Evolutionary conservation across 2,797 vertebrate genomes (phyloP).

Genomic region (Microcaecilia unicolor): DNA sequence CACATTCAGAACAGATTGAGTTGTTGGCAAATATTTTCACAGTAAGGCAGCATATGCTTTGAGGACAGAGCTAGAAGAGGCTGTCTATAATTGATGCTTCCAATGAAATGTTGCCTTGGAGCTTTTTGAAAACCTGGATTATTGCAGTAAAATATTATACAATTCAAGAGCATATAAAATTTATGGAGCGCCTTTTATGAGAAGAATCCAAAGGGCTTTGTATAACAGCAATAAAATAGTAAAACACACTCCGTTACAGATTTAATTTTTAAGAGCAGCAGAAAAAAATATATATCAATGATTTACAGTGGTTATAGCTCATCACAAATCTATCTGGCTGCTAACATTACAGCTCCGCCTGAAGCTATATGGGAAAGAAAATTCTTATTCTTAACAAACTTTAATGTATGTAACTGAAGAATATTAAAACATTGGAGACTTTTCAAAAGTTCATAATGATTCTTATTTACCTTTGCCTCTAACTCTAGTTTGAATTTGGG

Average conservation of each 20-base stretch:
- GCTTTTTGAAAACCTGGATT: slow-evolving; percentile 16
- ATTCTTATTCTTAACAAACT: slow-evolving; percentile 6
- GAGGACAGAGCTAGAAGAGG: background rate
- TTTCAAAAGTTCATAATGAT: no score
- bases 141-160: slow-evolving; percentile 20
- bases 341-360: slow-evolving; percentile 22
- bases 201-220: slow-evolving; percentile 29
- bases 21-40: slow-evolving; percentile 1
- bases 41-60: slow-evolving; percentile 11
- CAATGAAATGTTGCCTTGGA: background rate
- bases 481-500: no score
- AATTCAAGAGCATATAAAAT: slow-evolving; percentile 16
- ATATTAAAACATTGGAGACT: no score
- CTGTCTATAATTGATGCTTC: no score
- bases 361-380: slow-evolving; percentile 8
- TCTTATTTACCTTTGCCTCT: no score
- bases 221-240: slow-evolving; percentile 29
- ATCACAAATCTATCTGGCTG: slow-evolving; percentile 17
- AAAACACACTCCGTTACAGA: slow-evolving; percentile 29
- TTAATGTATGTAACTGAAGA: slow-evolving; percentile 7
- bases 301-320: slow-evolving; percentile 29
- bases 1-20: background rate
- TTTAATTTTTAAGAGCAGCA: slow-evolving; percentile 43
- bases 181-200: slow-evolving; percentile 31
- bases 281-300: slow-evolving; percentile 37